Conservation (phyloP, 2,797 vertebrate species). For the Pogoniulus pusillus region DNA sequence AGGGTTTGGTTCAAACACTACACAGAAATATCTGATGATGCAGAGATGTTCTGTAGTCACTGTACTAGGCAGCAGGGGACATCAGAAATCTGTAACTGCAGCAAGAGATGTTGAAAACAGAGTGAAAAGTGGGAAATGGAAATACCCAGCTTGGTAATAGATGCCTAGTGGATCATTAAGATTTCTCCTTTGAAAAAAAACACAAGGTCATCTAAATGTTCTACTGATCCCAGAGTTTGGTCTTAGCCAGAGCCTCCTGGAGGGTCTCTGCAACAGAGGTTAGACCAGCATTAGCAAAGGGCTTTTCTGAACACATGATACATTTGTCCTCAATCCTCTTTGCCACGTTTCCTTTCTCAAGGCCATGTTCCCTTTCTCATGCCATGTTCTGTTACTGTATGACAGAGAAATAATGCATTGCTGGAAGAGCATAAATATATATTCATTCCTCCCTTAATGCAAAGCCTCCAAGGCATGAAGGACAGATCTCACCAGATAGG, state of each 20-base stretch:
- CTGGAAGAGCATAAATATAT: not conserved
- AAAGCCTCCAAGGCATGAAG: not conserved
- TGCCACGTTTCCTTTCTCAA: not conserved
- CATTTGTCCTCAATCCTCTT: not conserved
- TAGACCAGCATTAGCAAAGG: not conserved
- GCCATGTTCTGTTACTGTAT: not conserved
- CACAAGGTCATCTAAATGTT: not conserved
- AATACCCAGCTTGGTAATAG: not conserved
- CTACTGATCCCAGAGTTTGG: not conserved
- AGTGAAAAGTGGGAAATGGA: not conserved
- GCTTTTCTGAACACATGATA: not conserved
- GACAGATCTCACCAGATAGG: not conserved
- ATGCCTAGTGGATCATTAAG: not conserved
- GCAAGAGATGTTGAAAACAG: not conserved
- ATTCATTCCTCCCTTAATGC: not conserved
- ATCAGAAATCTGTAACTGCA: not conserved
- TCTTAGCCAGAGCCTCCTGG: not conserved
- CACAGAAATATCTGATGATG: not conserved
- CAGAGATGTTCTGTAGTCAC: not conserved
- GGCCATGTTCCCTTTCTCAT: not conserved
- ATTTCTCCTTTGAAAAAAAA: not conserved
- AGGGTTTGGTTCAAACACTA: not conserved
- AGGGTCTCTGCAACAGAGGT: not conserved
- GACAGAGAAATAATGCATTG: not conserved
- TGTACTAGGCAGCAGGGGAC: not conserved